These are phyloP conservation scores for Phytoseiulus persimilis DNA, from an alignment of 2,888 invertebrate species.

Conservation along the genomic window DNA sequence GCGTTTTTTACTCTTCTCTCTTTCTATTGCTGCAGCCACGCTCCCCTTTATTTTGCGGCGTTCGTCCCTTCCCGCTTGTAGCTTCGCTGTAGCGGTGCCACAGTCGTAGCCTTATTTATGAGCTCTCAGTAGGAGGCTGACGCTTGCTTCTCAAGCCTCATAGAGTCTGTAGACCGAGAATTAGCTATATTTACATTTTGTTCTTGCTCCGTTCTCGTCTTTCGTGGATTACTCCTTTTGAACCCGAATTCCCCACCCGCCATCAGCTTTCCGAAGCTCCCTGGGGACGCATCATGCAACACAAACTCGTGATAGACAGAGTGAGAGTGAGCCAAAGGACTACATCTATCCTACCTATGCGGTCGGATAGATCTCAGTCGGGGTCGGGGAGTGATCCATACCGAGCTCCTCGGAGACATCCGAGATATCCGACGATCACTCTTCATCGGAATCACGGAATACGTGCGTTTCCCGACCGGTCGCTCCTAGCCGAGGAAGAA, in stretches of 20 bases:
- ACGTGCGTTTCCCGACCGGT: too few species aligned
- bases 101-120: constrained; percentile 33
- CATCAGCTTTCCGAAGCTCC: background rate
- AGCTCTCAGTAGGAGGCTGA: constrained; percentile 22
- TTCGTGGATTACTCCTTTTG: constrained; percentile 36
- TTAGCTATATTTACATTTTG: constrained; percentile 39
- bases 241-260: constrained; percentile 12
- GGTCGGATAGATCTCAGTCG: background rate
- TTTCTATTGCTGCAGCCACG: background rate
- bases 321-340: background rate
- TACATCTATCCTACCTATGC: background rate
- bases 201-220: constrained; percentile 14
- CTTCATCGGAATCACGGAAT: background rate
- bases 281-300: constrained; percentile 24
- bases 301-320: background rate
- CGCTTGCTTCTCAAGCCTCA: background rate
- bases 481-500: too few species aligned
- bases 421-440: background rate
- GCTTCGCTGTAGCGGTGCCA: background rate
- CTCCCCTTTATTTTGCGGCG: background rate
- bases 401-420: background rate
- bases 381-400: background rate
- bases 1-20: constrained; percentile 11
- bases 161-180: constrained; percentile 20
- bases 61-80: background rate